Conservation (phyloP, 2,888 invertebrate species). For the Celastrina argiolus region DNA sequence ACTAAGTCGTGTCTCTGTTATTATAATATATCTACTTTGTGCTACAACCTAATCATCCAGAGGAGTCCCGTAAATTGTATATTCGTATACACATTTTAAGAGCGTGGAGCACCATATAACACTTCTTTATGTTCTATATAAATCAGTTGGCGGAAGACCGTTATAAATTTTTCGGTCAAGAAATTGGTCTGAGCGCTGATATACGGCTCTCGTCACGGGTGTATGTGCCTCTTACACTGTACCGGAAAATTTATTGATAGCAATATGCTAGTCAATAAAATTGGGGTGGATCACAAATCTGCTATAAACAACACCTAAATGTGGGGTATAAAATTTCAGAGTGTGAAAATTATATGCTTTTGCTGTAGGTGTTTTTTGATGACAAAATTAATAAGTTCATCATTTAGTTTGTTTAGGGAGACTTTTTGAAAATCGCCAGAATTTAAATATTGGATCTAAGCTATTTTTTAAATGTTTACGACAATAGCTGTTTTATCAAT, state of each 20-base stretch:
- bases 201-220: conserved; percentile 44
- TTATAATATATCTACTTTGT: too few relatives aligned
- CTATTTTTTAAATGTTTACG: too few relatives aligned
- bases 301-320: not conserved
- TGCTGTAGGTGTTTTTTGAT: not conserved
- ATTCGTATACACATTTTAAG: not conserved
- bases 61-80: not conserved
- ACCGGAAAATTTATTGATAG: conserved; percentile 54
- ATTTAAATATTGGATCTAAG: too few relatives aligned
- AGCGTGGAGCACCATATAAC: conserved; percentile 13
- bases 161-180: conserved; percentile 76
- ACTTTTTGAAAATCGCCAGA: too few relatives aligned
- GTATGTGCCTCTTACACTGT: conserved; percentile 33
- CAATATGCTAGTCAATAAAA: conserved; percentile 66
- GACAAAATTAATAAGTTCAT: too few relatives aligned
- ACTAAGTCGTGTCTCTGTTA: too few relatives aligned
- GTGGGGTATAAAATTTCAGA: not conserved
- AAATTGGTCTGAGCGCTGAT: conserved; percentile 66
- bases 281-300: conserved; percentile 29
- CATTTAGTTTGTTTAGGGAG: too few relatives aligned
- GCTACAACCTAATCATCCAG: not conserved
- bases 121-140: conserved; percentile 36
- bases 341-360: not conserved
- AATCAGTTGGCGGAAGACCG: conserved; percentile 51
- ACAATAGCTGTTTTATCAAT: too few relatives aligned